A percentile compares a stretch with the other conserved stretches of the same genome.
These are phyloP conservation scores for Camponotus fellah DNA, from an alignment of 2,888 invertebrate species.

Conservation along the genomic window DNA sequence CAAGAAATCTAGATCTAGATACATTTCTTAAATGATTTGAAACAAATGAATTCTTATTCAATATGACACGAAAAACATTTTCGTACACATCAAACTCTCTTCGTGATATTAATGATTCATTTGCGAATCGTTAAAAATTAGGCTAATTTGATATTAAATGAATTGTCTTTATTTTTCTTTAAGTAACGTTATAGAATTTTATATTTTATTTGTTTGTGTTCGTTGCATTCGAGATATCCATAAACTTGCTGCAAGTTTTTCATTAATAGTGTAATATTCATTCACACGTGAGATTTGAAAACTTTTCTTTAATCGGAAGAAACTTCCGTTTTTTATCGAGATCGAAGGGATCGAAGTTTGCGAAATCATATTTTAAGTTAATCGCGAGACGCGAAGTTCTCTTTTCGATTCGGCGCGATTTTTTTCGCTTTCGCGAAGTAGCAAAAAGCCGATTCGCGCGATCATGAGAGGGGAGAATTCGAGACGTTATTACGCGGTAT, in stretches of 20 bases:
- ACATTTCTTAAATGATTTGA: too few species aligned
- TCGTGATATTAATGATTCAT: neutral
- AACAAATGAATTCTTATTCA: too few species aligned
- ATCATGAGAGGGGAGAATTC: conserved; percentile 17
- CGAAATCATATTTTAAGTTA: conserved; percentile 29
- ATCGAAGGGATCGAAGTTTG: conserved; percentile 7
- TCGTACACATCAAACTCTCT: neutral
- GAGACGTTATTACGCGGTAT: conserved; percentile 48
- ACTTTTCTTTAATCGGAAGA: neutral
- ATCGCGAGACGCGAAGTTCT: conserved; percentile 32
- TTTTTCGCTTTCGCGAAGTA: conserved; percentile 7
- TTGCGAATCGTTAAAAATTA: neutral
- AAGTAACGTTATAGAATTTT: neutral
- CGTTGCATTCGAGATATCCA: neutral
- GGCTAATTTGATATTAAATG: neutral
- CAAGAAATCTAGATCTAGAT: too few species aligned
- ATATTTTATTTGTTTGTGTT: neutral
- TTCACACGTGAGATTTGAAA: neutral
- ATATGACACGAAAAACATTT: neutral
- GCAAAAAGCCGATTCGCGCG: conserved; percentile 26
- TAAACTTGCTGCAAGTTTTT: neutral
- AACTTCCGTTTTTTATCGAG: neutral
- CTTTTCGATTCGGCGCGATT: conserved; percentile 1
- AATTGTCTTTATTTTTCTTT: neutral
- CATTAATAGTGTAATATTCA: neutral